Percentiles rank a stretch among this genome's conserved stretches.
phyloP scores from a whole-genome alignment of 2,888 invertebrate species.

The Brenthis daphne region DNA sequence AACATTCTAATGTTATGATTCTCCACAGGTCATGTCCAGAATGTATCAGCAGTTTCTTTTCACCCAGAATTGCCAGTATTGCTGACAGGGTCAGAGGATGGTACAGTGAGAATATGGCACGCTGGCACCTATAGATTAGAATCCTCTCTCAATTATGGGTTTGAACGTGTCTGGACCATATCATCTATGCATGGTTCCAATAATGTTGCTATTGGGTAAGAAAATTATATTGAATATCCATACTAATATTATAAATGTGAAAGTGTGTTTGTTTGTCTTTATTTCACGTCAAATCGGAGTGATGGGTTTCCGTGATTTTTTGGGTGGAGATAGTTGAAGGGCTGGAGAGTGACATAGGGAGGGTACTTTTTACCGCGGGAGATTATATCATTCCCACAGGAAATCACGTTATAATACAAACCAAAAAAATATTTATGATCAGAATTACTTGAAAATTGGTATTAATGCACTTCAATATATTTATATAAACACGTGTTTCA shows the following conservation, averaged over 20 bases:
- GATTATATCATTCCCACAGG: too few species aligned
- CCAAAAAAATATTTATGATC: too few species aligned
- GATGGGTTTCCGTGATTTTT: too few species aligned
- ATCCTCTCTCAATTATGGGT: slow-evolving; percentile 97
- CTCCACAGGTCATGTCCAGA: slow-evolving; percentile 92
- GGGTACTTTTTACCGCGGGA: too few species aligned
- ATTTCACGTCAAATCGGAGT: too few species aligned
- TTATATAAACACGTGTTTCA: background rate
- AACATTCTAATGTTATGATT: background rate
- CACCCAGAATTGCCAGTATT: slow-evolving; percentile 99
- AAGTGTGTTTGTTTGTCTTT: too few species aligned
- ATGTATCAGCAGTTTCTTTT: slow-evolving; percentile 97
- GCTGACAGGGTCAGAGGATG: slow-evolving; percentile 98
- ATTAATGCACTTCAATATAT: background rate
- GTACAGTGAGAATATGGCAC: slow-evolving; percentile 98
- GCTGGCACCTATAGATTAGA: slow-evolving; percentile 98
- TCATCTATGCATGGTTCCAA: slow-evolving; percentile 96
- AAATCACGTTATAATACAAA: too few species aligned
- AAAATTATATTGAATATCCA: slow-evolving; percentile 34
- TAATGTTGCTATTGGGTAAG: slow-evolving; percentile 94
- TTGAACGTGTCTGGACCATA: slow-evolving; percentile 99
- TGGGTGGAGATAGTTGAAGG: too few species aligned
- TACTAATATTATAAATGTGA: too few species aligned
- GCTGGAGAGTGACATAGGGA: too few species aligned
- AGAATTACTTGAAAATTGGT: too few species aligned